Percentiles rank a stretch among this genome's conserved stretches.
These are phyloP conservation scores for Andrena praecox DNA, from an alignment of 2,888 invertebrate species.

Conservation along the genomic window DNA sequence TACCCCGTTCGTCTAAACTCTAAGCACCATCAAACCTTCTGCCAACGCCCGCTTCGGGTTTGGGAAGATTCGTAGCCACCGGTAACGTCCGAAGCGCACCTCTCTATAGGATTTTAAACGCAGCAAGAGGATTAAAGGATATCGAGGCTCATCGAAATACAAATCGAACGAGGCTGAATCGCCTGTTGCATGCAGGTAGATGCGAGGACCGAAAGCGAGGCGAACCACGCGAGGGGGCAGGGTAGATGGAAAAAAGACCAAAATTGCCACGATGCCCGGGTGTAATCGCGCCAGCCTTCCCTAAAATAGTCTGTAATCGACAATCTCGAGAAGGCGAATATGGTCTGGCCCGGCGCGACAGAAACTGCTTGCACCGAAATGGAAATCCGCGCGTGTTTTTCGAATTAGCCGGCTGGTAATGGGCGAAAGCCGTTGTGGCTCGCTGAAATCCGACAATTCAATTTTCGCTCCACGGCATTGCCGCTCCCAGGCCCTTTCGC, in stretches of 20 bases:
- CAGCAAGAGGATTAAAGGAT: constrained; percentile 71
- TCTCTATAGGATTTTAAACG: constrained; percentile 64
- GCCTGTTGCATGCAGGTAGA: constrained; percentile 69
- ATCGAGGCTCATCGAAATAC: constrained; percentile 70
- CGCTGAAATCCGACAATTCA: constrained; percentile 56
- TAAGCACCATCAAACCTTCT: no score
- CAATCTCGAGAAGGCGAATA: constrained; percentile 31
- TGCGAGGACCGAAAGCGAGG: constrained; percentile 16
- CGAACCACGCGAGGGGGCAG: background rate
- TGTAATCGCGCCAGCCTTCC: constrained; percentile 42
- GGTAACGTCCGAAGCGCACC: constrained; percentile 32
- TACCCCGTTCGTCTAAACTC: no score
- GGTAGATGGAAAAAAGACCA: constrained; percentile 40
- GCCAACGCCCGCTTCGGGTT: background rate
- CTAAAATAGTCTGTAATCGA: constrained; percentile 42
- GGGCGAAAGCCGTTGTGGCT: constrained; percentile 8
- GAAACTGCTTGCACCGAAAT: constrained; percentile 31
- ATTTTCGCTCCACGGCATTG: constrained; percentile 37
- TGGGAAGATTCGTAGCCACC: constrained; percentile 27
- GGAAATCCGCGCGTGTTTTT: constrained; percentile 36
- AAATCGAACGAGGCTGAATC: constrained; percentile 68
- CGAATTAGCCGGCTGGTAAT: constrained; percentile 55
- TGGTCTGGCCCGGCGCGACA: constrained; percentile 4
- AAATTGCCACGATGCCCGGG: constrained; percentile 34
- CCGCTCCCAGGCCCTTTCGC: background rate